These are phyloP conservation scores for Callyntrura sp. DNA, from an alignment of 2,888 invertebrate genomes.

Conservation along the genomic window DNA sequence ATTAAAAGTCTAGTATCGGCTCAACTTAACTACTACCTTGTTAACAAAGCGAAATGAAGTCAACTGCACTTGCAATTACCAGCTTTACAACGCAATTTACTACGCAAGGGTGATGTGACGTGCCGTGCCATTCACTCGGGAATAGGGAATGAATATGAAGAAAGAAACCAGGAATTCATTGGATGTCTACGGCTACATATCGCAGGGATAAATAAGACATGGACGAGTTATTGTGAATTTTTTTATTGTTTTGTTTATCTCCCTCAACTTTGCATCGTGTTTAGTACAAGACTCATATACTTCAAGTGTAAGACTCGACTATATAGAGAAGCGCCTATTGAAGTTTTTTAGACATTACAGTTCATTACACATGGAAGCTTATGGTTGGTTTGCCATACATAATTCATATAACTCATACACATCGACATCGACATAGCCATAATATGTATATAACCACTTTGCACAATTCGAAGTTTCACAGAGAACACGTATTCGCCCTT, in stretches of 20 bases:
- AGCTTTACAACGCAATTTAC: too few relatives aligned
- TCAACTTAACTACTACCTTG: too few relatives aligned
- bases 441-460: not conserved
- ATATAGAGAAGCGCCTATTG: not conserved
- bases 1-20: too few relatives aligned
- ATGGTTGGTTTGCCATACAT: not conserved
- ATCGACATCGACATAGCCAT: not conserved
- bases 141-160: too few relatives aligned
- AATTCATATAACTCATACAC: not conserved
- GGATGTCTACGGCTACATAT: not conserved
- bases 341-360: not conserved
- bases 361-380: not conserved
- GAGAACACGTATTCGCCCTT: not conserved
- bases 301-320: not conserved
- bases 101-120: too few relatives aligned
- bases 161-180: not conserved
- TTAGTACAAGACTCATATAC: slow-evolving; percentile 3
- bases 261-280: slow-evolving; percentile 29
- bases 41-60: too few relatives aligned
- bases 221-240: not conserved
- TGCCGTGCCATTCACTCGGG: too few relatives aligned
- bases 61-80: too few relatives aligned
- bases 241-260: slow-evolving; percentile 60
- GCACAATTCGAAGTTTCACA: not conserved
- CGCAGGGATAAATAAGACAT: not conserved